A percentile compares a stretch with the other conserved stretches of the same genome.
Conservation (phyloP, 2,113 vertebrate species). For the Eulacestoma nigropectus region DNA sequence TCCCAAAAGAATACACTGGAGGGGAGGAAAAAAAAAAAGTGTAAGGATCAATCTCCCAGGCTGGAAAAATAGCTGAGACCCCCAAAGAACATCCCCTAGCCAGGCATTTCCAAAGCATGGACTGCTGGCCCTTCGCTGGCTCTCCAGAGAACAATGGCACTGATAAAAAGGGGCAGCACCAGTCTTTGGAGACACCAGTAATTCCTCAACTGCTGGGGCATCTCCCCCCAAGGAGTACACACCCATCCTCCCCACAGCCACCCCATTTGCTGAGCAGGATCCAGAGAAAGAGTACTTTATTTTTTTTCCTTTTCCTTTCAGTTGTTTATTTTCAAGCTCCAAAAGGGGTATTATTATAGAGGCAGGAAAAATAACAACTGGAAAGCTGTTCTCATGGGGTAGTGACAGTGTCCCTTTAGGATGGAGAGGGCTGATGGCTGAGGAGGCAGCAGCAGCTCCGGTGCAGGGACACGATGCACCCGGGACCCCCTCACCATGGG, state of each 20-base stretch:
- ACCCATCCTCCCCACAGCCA: neutral
- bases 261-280: neutral
- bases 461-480: neutral
- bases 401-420: neutral
- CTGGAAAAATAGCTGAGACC: neutral
- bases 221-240: neutral
- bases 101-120: neutral
- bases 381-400: neutral
- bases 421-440: neutral
- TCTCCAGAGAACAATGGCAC: neutral
- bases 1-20: neutral
- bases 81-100: neutral
- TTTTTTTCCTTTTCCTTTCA: neutral
- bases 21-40: neutral
- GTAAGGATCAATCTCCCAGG: neutral
- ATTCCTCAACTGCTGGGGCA: neutral
- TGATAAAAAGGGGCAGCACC: neutral
- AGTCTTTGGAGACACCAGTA: neutral
- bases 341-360: neutral
- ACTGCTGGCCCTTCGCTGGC: neutral
- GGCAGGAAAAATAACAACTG: slow-evolving; percentile 35
- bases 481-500: neutral
- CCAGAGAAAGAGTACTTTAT: neutral
- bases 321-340: slow-evolving; percentile 47
- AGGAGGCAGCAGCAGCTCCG: neutral